Conservation (phyloP, 1,140 invertebrate species). For the Kradibia gibbosae region DNA sequence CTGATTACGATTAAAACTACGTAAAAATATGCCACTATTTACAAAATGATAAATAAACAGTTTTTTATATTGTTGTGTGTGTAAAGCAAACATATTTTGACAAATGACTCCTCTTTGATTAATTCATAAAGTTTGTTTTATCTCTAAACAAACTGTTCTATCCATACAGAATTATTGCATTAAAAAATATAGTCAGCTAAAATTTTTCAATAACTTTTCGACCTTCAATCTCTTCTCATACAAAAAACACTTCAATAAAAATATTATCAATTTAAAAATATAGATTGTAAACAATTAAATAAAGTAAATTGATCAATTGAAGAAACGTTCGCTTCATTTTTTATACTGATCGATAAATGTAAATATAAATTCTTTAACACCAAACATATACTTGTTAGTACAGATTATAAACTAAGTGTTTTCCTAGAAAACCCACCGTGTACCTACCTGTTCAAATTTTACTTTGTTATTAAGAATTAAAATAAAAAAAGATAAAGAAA, state of each 20-base stretch:
- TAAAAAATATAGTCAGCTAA: neutral
- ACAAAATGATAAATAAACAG: neutral
- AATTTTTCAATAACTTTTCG: neutral
- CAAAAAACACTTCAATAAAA: neutral
- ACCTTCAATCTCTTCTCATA: neutral
- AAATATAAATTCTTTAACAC: neutral
- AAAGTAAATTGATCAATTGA: neutral
- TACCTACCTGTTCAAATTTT: no score
- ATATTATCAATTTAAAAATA: constrained; percentile 6
- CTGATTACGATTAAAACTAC: neutral
- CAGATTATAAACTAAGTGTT: no score
- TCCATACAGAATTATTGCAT: neutral
- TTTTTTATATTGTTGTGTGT: neutral
- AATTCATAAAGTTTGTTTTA: neutral
- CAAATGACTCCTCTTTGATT: neutral
- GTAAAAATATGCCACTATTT: neutral
- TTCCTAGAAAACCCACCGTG: no score
- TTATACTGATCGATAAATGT: neutral
- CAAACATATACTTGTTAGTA: neutral
- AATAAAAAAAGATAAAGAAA: no score
- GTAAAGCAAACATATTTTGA: neutral
- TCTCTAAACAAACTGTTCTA: neutral
- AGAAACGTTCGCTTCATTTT: neutral
- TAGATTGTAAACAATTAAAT: neutral
- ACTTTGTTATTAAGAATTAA: no score